Conservation (phyloP, 2,113 vertebrate species). For the Sterrhoptilus dennistouni region DNA sequence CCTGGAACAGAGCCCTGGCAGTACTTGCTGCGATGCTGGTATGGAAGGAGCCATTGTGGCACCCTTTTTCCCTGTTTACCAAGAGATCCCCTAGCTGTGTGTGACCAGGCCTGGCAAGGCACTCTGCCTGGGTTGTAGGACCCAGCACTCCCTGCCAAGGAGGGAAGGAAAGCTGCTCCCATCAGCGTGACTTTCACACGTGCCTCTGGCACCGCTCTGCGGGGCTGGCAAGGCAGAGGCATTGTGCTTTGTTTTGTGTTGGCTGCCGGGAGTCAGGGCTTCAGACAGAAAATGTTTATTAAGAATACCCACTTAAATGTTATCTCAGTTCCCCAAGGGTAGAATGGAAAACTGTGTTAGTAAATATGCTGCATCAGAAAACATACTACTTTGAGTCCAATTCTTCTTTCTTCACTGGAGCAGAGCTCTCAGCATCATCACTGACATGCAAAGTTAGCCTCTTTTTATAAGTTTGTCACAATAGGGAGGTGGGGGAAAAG, state of each 20-base stretch:
- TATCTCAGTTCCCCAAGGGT: not conserved
- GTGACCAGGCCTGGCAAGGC: not conserved
- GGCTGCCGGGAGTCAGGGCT: not conserved
- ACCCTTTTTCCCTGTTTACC: not conserved
- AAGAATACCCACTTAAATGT: not conserved
- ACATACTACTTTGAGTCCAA: not conserved
- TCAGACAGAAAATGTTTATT: not conserved
- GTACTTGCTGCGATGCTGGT: fast-evolving
- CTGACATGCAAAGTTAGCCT: not conserved
- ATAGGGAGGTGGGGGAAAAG: too few relatives aligned
- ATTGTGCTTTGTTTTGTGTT: constrained; percentile 12
- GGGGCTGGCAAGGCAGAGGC: not conserved
- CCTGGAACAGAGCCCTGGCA: not conserved
- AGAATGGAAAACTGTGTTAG: not conserved
- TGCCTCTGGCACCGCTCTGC: not conserved
- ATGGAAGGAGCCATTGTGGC: not conserved
- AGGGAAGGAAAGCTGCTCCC: not conserved
- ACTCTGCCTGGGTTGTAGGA: not conserved
- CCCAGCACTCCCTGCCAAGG: not conserved
- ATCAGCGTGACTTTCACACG: not conserved
- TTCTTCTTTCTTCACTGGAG: not conserved
- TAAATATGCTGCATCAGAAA: not conserved
- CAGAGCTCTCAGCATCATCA: not conserved
- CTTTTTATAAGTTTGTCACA: not conserved
- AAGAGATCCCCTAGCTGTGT: not conserved